phyloP scores from a whole-genome alignment of 2,888 invertebrate species.

The Notodonta ziczac region DNA sequence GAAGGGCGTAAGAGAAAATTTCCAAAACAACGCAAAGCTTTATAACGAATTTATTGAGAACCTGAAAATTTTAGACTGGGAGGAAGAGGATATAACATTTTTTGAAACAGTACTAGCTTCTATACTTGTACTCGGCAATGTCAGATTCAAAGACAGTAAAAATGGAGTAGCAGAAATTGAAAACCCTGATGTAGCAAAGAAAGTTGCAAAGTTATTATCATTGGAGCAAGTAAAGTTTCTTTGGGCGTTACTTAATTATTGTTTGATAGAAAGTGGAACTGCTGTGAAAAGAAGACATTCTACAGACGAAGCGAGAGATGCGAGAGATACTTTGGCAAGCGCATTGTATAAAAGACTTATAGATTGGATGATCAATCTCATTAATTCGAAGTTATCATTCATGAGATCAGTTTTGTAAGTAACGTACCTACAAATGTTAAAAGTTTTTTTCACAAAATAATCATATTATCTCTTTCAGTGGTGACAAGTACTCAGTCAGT shows the following conservation, averaged over 20 bases:
- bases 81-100: slow-evolving; percentile 88
- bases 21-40: slow-evolving; percentile 86
- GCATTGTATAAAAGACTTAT: slow-evolving; percentile 93
- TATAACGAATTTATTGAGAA: slow-evolving; percentile 87
- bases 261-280: slow-evolving; percentile 90
- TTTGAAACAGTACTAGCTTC: slow-evolving; percentile 90
- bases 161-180: slow-evolving; percentile 88
- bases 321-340: slow-evolving; percentile 93
- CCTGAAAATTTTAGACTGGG: slow-evolving; percentile 88
- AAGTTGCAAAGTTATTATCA: slow-evolving; percentile 89
- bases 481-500: slow-evolving; percentile 92
- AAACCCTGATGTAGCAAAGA: slow-evolving; percentile 88
- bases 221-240: slow-evolving; percentile 92
- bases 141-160: slow-evolving; percentile 89
- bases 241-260: slow-evolving; percentile 95
- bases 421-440: slow-evolving; percentile 4
- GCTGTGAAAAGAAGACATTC: slow-evolving; percentile 88
- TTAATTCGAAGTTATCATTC: slow-evolving; percentile 93
- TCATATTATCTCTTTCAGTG: slow-evolving; percentile 83
- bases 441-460: background rate
- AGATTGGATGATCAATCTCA: slow-evolving; percentile 94
- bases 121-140: slow-evolving; percentile 91
- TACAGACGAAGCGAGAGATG: slow-evolving; percentile 92
- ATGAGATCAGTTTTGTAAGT: slow-evolving; percentile 95
- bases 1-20: slow-evolving; percentile 87